phyloP scores from a whole-genome alignment of 2,797 vertebrate species.

The Amphiprion clarkii region DNA sequence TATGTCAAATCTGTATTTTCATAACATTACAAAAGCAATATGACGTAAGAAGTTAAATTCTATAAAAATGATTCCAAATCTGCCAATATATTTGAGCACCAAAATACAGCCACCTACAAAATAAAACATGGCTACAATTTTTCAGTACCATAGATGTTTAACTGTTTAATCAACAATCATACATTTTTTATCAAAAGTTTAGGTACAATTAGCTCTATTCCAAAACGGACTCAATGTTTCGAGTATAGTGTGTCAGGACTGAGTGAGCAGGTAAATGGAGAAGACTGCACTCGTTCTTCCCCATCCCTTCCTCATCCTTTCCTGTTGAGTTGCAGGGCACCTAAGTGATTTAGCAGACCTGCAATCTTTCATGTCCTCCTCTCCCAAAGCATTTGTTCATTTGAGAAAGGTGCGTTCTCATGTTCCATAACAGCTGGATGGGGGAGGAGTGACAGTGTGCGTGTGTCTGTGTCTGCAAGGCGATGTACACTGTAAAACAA shows the following conservation, averaged over 20 bases:
- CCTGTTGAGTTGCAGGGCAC: slow-evolving; percentile 33
- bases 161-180: too few relatives aligned
- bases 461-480: slow-evolving; percentile 5
- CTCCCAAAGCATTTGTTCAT: slow-evolving; percentile 19
- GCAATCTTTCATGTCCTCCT: slow-evolving; percentile 12
- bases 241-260: not conserved
- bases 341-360: slow-evolving; percentile 61
- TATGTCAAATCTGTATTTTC: too few relatives aligned
- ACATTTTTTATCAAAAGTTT: too few relatives aligned
- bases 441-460: slow-evolving; percentile 4
- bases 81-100: too few relatives aligned
- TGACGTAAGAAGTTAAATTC: too few relatives aligned
- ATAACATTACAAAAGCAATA: too few relatives aligned
- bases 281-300: not conserved
- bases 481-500: too few relatives aligned
- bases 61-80: too few relatives aligned
- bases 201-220: too few relatives aligned
- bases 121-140: too few relatives aligned
- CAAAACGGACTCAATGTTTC: not conserved
- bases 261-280: slow-evolving; percentile 45
- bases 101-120: too few relatives aligned
- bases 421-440: slow-evolving; percentile 59
- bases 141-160: too few relatives aligned
- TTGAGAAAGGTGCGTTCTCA: slow-evolving; percentile 38
- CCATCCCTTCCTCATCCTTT: not conserved